Percentiles rank a stretch among this genome's conserved stretches.
Conservation (phyloP, 2,113 vertebrate genomes). For the Bombycilla garrulus region DNA sequence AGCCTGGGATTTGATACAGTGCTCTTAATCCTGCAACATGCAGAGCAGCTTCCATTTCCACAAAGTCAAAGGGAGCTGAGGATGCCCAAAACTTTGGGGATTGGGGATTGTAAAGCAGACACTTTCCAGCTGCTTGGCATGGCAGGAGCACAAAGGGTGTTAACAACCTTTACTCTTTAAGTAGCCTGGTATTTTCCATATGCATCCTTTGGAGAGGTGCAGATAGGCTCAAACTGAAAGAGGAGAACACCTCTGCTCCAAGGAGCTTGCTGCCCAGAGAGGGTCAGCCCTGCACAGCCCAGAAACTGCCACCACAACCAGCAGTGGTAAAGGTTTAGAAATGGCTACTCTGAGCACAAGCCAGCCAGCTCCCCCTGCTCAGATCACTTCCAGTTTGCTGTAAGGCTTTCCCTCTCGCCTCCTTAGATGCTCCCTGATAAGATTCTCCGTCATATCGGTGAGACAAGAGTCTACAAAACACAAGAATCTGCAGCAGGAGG, state of each 20-base stretch:
- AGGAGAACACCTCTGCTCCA: background rate
- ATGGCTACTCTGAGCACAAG: background rate
- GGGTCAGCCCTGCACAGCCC: background rate
- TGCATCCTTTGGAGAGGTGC: background rate
- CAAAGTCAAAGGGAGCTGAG: background rate
- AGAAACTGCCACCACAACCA: background rate
- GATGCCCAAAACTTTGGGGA: background rate
- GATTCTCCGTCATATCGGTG: rapidly evolving
- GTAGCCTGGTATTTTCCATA: background rate
- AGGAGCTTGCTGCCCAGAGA: background rate
- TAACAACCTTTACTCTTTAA: background rate
- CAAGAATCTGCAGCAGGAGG: background rate
- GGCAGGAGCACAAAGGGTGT: background rate
- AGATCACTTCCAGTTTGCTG: background rate
- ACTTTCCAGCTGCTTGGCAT: background rate
- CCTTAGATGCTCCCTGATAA: background rate
- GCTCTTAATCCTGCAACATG: background rate
- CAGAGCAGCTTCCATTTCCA: background rate
- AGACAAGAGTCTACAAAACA: background rate
- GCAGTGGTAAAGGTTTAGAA: background rate
- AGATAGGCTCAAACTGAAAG: background rate
- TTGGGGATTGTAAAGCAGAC: background rate
- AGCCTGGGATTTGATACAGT: background rate
- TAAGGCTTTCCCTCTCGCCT: background rate
- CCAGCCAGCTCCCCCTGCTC: background rate